Evolutionary conservation across 2,113 vertebrate genomes (phyloP).

Genomic region (Melospiza georgiana): DNA sequence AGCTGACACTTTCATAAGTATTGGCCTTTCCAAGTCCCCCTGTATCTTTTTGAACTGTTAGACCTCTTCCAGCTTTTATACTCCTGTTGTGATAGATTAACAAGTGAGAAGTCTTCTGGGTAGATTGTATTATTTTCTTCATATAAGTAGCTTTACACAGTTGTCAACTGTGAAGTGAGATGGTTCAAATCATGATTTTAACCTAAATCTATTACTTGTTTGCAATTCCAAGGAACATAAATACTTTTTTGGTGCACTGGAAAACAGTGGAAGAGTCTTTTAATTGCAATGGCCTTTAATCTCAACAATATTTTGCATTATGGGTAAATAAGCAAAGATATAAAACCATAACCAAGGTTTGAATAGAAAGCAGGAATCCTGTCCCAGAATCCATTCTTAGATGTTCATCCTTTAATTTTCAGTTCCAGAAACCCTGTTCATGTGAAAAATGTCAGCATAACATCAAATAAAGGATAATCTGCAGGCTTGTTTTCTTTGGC

Average conservation of each 20-base stretch:
- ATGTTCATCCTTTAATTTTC: neutral
- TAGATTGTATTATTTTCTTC: neutral
- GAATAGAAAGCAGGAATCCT: neutral
- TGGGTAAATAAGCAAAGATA: neutral
- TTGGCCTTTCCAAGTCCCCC: neutral
- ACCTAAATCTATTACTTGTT: neutral
- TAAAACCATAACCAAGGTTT: neutral
- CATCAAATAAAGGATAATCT: neutral
- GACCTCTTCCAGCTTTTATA: neutral
- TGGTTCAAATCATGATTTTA: neutral
- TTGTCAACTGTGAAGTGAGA: neutral
- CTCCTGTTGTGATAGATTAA: neutral
- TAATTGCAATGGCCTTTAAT: neutral
- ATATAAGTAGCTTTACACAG: neutral
- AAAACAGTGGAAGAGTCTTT: neutral
- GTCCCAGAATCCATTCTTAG: neutral
- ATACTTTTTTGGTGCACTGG: neutral
- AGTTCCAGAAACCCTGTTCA: neutral
- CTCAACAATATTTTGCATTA: neutral
- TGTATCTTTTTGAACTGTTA: neutral
- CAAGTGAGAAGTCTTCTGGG: neutral
- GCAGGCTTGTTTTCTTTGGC: constrained; percentile 1
- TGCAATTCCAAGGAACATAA: neutral
- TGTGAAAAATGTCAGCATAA: constrained; percentile 3
- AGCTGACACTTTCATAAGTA: neutral